Evolutionary conservation across 2,113 vertebrate genomes (phyloP).

Genomic region (Calonectris borealis): DNA sequence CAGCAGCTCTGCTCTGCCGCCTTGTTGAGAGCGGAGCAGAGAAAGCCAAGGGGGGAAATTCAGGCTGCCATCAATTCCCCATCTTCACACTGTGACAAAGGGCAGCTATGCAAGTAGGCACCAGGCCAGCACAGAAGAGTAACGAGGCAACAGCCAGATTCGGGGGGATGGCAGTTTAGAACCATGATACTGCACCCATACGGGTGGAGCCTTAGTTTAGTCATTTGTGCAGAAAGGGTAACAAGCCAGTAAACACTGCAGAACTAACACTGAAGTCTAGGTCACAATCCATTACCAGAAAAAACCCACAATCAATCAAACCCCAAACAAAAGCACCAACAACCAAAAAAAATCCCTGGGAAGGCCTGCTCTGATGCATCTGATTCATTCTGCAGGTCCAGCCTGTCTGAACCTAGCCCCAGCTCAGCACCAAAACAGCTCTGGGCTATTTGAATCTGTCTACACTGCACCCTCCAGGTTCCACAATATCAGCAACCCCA

Average conservation of each 20-base stretch:
- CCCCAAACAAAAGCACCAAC: neutral
- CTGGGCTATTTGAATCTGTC: neutral
- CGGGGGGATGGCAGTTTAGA: neutral
- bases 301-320: neutral
- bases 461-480: fast-evolving
- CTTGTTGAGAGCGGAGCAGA: neutral
- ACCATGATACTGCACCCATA: neutral
- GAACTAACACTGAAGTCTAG: neutral
- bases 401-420: neutral
- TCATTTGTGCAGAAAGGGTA: neutral
- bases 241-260: neutral
- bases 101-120: neutral
- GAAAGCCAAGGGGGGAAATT: neutral
- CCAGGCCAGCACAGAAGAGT: neutral
- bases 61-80: neutral
- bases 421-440: neutral
- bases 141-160: neutral
- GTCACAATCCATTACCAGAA: neutral
- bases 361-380: neutral
- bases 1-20: neutral
- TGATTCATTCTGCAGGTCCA: neutral
- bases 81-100: neutral
- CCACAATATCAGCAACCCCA: neutral
- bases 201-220: neutral
- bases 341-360: neutral